Conservation (phyloP, 2,113 vertebrate genomes). For the Aptenodytes forsteri region DNA sequence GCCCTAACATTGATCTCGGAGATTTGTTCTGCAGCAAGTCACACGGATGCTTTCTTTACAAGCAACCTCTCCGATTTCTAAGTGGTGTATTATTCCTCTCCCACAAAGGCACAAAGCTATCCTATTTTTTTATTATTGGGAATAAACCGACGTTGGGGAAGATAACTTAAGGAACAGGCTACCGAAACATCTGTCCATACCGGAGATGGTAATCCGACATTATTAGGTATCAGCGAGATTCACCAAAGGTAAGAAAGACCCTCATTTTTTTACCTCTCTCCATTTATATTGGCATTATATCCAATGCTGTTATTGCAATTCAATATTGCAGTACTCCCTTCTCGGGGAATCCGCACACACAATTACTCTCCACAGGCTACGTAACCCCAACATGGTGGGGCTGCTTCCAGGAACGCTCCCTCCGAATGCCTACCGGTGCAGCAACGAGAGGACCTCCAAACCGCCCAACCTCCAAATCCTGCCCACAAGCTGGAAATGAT, state of each 20-base stretch:
- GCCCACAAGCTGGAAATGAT: neutral
- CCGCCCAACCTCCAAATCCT: neutral
- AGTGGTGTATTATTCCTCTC: neutral
- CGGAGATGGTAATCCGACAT: neutral
- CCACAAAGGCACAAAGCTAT: neutral
- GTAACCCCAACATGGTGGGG: neutral
- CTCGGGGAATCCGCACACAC: neutral
- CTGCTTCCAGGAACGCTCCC: neutral
- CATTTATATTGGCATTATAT: neutral
- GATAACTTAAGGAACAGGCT: neutral
- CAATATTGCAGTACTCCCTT: neutral
- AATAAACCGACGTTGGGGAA: neutral
- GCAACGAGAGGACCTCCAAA: neutral
- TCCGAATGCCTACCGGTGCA: neutral
- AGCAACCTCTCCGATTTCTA: neutral
- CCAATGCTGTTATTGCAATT: neutral
- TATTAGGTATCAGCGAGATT: neutral
- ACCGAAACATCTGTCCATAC: neutral
- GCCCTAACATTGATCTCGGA: neutral
- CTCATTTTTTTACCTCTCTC: neutral
- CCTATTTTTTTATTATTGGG: neutral
- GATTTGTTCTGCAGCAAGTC: neutral
- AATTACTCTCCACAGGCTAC: neutral
- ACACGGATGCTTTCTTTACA: neutral
- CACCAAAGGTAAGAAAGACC: neutral